Base-by-base conservation (phyloP, 1,140 invertebrate species). In the Pararge aegeria region DNA sequence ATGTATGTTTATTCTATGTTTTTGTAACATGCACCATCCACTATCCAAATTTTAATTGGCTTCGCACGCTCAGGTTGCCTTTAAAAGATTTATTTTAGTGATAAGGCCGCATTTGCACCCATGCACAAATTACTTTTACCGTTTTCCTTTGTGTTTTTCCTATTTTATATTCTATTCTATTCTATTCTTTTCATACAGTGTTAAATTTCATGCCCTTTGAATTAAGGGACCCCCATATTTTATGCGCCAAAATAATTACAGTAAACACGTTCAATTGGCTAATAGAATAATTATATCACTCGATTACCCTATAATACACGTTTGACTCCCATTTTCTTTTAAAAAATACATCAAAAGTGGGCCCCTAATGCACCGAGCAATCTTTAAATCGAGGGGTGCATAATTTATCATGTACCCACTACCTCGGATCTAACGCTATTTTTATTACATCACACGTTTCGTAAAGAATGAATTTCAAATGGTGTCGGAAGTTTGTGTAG, bases 401-500 rank as follows among this genome's bases (percentile, higher is more conserved):
- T 88, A 88, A 88, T 88, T 88, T 86, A 88, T 84, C 78, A 86
- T 76, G 61, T 24, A 56, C 73, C 72, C 66, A 70, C 74, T 78
- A 71, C 72, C 71, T 75, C 64, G 76, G 75, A 80, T 82, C 78
- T 75, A 65, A 73, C 70, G 79, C 70, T 82, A 87, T 83, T 84
- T 87, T 87, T 87, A 87, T 87, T 81, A 84, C 71, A 86, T 86
- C 84, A 87, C 82, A 85, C 84, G 80, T 80, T 73, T 66, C 72
- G 68, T 85, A 81, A 87, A 86, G 83, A 86, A 87, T 87, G 83
- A 87, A 87, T 87, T 84, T 85, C 80, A 85, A 87, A 87, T 87
- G 79, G 73, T 75, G 74, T 76, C 70, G 82, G 82, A 84, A 85
- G 82, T 84, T 87, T 84, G 69, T 75, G 73, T 73, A 71, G 73